A percentile compares a stretch with the other conserved stretches of the same genome.
Conservation (phyloP, 2,888 invertebrate species). For the Dimorphilus gyrociliatus region DNA sequence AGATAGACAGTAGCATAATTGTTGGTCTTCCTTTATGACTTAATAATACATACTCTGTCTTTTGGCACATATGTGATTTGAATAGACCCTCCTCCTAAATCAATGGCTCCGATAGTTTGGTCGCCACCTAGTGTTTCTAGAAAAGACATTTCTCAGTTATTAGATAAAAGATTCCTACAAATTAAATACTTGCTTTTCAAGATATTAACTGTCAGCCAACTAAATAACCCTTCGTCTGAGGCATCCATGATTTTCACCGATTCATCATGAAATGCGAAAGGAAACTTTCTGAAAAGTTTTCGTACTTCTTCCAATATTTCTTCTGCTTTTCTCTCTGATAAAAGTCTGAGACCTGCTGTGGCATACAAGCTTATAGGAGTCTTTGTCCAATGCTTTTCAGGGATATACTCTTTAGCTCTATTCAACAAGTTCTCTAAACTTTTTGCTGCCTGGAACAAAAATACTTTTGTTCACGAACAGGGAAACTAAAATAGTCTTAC, state of each 20-base stretch:
- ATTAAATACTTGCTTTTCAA: slow-evolving; percentile 44
- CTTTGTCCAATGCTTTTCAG: slow-evolving; percentile 50
- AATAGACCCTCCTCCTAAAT: slow-evolving; percentile 77
- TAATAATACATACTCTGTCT: slow-evolving; percentile 13
- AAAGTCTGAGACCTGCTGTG: slow-evolving; percentile 69
- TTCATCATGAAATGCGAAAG: not conserved
- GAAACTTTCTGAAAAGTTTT: not conserved
- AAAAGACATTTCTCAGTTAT: slow-evolving; percentile 2
- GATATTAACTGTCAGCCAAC: slow-evolving; percentile 92
- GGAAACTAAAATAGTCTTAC: slow-evolving; percentile 38
- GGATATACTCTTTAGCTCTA: slow-evolving; percentile 60
- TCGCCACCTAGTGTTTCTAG: too few relatives aligned
- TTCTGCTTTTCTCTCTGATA: slow-evolving; percentile 43
- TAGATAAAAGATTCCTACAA: not conserved
- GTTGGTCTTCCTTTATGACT: too few relatives aligned
- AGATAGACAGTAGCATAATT: not conserved
- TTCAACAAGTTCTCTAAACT: slow-evolving; percentile 54
- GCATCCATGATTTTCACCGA: slow-evolving; percentile 11
- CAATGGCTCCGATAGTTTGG: slow-evolving; percentile 68
- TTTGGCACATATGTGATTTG: slow-evolving; percentile 52
- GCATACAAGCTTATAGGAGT: slow-evolving; percentile 77
- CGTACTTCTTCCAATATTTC: slow-evolving; percentile 53
- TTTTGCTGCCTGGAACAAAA: slow-evolving; percentile 48
- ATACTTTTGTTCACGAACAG: too few relatives aligned
- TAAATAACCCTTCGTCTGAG: slow-evolving; percentile 78